Evolutionary conservation across 2,797 vertebrate species (phyloP).

Genomic region (Myiothlypis coronata): DNA sequence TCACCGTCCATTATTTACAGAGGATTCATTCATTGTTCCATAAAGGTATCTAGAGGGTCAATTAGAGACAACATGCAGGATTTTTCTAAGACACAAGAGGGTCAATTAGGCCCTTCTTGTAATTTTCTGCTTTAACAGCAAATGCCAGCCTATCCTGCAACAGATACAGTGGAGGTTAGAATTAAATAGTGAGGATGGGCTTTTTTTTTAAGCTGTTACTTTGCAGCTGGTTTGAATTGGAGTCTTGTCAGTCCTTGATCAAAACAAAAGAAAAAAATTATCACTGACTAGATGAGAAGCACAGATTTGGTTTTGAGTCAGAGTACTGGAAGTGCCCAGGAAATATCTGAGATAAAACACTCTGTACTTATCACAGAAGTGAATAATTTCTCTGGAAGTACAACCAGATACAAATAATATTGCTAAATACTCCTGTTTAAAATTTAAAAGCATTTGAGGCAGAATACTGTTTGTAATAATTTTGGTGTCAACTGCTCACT

Average conservation of each 20-base stretch:
- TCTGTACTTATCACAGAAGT: background rate
- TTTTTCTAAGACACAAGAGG: constrained; percentile 88
- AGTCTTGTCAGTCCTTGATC: constrained; percentile 20
- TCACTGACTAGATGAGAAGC: constrained; percentile 1
- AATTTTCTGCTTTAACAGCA: constrained; percentile 87
- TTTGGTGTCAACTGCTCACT: background rate
- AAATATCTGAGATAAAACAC: constrained; percentile 51
- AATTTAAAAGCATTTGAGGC: background rate
- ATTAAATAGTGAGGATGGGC: constrained; percentile 58
- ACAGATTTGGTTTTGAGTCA: constrained; percentile 47
- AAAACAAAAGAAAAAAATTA: constrained; percentile 6
- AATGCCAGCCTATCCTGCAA: constrained; percentile 74
- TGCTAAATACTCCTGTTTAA: background rate
- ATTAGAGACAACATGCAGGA: constrained; percentile 92
- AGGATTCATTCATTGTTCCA: constrained; percentile 95
- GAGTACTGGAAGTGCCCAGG: background rate
- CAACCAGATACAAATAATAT: background rate
- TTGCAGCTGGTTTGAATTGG: background rate
- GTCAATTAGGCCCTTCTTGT: constrained; percentile 87
- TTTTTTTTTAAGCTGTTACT: background rate
- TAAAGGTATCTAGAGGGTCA: constrained; percentile 98
- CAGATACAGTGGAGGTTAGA: constrained; percentile 68
- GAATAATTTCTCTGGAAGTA: constrained; percentile 57
- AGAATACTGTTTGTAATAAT: background rate
- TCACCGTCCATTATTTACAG: constrained; percentile 94